A percentile compares a stretch with the other conserved stretches of the same genome.
These are phyloP conservation scores for Tetragonula clypearis DNA, from an alignment of 1,140 invertebrate genomes.

Conservation along the genomic window DNA sequence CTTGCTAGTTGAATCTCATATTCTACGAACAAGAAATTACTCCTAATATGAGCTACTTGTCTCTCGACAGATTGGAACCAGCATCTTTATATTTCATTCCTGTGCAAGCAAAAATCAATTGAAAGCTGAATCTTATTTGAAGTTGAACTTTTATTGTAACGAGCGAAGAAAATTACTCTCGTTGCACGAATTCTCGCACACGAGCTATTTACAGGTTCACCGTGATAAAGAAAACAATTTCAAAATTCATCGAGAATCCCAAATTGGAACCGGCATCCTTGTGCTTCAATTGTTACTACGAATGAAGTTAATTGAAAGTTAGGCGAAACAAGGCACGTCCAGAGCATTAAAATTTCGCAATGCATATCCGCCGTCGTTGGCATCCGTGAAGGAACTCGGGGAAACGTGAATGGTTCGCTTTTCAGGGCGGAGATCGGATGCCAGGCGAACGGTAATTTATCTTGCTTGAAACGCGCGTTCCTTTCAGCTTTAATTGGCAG, in stretches of 20 bases:
- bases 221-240: not conserved
- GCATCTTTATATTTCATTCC: too few species aligned
- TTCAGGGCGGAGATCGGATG: not conserved
- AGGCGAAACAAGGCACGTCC: not conserved
- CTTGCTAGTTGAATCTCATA: too few species aligned
- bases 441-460: not conserved
- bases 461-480: slow-evolving; percentile 4
- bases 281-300: too few species aligned
- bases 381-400: not conserved
- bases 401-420: not conserved
- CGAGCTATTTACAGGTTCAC: not conserved
- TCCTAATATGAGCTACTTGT: too few species aligned
- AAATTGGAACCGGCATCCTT: not conserved
- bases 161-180: too few species aligned
- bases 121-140: too few species aligned
- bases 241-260: not conserved
- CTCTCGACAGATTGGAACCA: too few species aligned
- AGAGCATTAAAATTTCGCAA: not conserved
- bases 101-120: too few species aligned
- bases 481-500: slow-evolving; percentile 6
- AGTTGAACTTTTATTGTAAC: too few species aligned
- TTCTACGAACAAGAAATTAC: too few species aligned
- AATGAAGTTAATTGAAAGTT: not conserved
- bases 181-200: too few species aligned
- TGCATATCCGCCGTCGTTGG: not conserved